These are phyloP conservation scores for Acanthisitta chloris DNA, from an alignment of 2,113 vertebrate genomes.

Conservation along the genomic window DNA sequence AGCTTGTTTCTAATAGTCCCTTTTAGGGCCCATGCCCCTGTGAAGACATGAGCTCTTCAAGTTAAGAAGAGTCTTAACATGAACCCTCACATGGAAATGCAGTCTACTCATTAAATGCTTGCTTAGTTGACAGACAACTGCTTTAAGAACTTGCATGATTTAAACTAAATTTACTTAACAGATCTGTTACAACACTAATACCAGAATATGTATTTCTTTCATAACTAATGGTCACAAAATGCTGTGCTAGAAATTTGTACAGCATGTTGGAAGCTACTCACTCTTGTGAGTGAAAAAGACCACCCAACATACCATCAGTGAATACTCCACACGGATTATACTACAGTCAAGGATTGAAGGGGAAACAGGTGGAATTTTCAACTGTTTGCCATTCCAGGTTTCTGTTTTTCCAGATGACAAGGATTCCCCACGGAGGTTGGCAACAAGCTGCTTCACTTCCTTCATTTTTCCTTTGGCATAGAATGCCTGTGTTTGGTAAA, in stretches of 20 bases:
- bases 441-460: constrained; percentile 96
- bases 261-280: not conserved
- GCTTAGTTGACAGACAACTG: not conserved
- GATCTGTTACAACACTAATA: not conserved
- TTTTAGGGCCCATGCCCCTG: not conserved
- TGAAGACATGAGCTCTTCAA: not conserved
- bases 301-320: constrained; percentile 84
- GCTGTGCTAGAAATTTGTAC: not conserved
- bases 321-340: constrained; percentile 98
- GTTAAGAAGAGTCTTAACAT: not conserved
- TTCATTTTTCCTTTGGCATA: constrained; percentile 99
- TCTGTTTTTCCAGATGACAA: constrained; percentile 96
- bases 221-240: not conserved
- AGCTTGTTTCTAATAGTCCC: not conserved
- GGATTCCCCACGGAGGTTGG: constrained; percentile 94
- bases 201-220: not conserved
- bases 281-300: not conserved
- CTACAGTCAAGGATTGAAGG: constrained; percentile 97
- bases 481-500: constrained; percentile 99
- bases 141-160: not conserved
- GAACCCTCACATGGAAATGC: not conserved
- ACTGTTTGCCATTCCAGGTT: constrained; percentile 94
- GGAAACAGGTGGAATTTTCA: constrained; percentile 96
- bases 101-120: not conserved
- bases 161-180: not conserved